Conservation (phyloP, 2,888 invertebrate genomes). For the Xanthia togata region DNA sequence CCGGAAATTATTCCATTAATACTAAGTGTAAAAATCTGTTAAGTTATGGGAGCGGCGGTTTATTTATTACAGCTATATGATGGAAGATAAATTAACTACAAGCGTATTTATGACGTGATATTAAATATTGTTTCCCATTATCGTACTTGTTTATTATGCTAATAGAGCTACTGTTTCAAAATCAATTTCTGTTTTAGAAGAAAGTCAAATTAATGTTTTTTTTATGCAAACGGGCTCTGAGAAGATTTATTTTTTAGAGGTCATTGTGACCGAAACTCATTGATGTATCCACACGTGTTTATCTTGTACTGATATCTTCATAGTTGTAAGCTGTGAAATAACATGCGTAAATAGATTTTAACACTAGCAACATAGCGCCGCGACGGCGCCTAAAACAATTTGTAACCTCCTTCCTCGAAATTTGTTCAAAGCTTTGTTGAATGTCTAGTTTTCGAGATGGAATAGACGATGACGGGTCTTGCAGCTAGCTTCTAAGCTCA, state of each 20-base stretch:
- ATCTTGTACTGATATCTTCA: constrained; percentile 31
- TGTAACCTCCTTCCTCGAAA: constrained; percentile 34
- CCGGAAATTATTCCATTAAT: constrained; percentile 63
- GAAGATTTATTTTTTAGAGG: constrained; percentile 56
- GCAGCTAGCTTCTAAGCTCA: constrained; percentile 4
- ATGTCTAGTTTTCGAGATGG: constrained; percentile 27
- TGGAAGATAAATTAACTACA: constrained; percentile 51
- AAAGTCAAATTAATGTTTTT: constrained; percentile 50
- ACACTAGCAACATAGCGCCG: constrained; percentile 27
- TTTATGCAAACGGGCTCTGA: constrained; percentile 32
- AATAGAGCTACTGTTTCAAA: constrained; percentile 59
- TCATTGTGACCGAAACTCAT: constrained; percentile 38
- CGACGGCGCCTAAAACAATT: constrained; percentile 46
- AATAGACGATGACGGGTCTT: constrained; percentile 11
- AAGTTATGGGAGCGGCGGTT: constrained; percentile 25
- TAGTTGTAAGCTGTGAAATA: constrained; percentile 32
- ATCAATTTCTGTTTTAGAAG: constrained; percentile 41
- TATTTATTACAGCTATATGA: constrained; percentile 51
- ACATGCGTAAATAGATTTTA: constrained; percentile 45
- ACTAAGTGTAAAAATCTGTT: constrained; percentile 59
- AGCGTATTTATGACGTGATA: constrained; percentile 41
- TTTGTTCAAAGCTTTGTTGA: constrained; percentile 33
- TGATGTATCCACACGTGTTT: constrained; percentile 47
- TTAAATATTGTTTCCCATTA: constrained; percentile 55
- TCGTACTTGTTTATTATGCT: constrained; percentile 47